Conservation (phyloP, 37 sponge, comb jelly and placozoan species). For the Amphimedon queenslandica region DNA sequence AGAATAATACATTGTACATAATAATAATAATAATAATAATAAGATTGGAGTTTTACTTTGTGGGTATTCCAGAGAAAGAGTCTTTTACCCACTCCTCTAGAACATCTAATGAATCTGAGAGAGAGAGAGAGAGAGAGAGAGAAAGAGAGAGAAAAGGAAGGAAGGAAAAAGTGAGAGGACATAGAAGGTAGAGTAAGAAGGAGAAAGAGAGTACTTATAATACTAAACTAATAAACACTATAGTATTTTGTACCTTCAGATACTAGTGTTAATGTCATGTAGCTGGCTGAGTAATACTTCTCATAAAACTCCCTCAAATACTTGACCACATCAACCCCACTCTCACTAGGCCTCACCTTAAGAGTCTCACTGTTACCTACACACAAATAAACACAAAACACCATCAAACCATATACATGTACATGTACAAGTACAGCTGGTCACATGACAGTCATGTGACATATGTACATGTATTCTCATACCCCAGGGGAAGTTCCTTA, state of each 20-base stretch:
- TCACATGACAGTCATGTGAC: too few relatives aligned
- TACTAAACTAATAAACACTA: not conserved
- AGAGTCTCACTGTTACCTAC: slow-evolving; percentile 12
- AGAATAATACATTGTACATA: not conserved
- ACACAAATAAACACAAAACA: too few relatives aligned
- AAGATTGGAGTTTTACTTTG: slow-evolving; percentile 29
- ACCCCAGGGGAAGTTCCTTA: slow-evolving; percentile 68
- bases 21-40: not conserved
- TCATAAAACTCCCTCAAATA: slow-evolving; percentile 34
- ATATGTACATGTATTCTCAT: too few relatives aligned
- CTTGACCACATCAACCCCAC: slow-evolving; percentile 5
- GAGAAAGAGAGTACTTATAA: not conserved
- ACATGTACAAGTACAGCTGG: too few relatives aligned
- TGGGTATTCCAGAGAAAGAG: slow-evolving; percentile 45
- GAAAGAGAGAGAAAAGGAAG: not conserved
- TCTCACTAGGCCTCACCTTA: slow-evolving; percentile 13
- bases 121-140: not conserved
- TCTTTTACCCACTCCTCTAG: slow-evolving; percentile 48
- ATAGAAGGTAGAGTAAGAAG: not conserved
- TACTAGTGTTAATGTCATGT: slow-evolving; percentile 56
- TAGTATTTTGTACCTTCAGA: slow-evolving; percentile 34
- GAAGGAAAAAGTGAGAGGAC: not conserved
- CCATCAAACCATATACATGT: too few relatives aligned
- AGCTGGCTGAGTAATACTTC: slow-evolving; percentile 52
- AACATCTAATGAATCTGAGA: slow-evolving; percentile 53